phyloP scores from a whole-genome alignment of 2,888 invertebrate genomes.

The Oscheius sp. region DNA sequence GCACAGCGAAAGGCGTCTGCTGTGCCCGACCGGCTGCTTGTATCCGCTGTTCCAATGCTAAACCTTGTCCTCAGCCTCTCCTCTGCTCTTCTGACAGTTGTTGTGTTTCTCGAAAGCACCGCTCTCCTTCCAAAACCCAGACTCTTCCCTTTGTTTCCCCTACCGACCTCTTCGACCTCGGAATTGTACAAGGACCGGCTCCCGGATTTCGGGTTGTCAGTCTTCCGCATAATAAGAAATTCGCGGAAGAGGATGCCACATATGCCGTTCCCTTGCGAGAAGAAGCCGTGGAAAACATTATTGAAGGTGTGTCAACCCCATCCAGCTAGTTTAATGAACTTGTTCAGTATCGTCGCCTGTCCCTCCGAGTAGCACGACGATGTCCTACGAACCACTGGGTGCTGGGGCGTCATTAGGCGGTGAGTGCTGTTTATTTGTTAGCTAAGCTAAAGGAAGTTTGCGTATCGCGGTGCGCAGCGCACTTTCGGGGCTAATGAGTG shows the following conservation, averaged over 20 bases:
- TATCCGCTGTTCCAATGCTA: slow-evolving; percentile 48
- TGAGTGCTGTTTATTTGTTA: slow-evolving; percentile 38
- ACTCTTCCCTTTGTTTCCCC: slow-evolving; percentile 38
- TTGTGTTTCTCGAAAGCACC: slow-evolving; percentile 45
- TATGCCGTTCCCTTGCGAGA: not conserved
- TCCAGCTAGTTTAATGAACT: not conserved
- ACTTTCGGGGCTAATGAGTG: slow-evolving; percentile 40
- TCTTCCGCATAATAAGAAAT: slow-evolving; percentile 12
- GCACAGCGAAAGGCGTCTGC: slow-evolving; percentile 55
- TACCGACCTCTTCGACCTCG: slow-evolving; percentile 40
- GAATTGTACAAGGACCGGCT: slow-evolving; percentile 35
- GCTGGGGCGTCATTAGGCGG: slow-evolving; percentile 33
- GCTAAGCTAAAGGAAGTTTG: slow-evolving; percentile 36
- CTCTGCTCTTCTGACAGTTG: slow-evolving; percentile 48
- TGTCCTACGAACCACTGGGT: slow-evolving; percentile 12
- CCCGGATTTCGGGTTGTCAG: slow-evolving; percentile 30
- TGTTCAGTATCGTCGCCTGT: not conserved
- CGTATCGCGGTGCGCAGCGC: slow-evolving; percentile 33
- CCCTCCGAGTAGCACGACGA: slow-evolving; percentile 17
- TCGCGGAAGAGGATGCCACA: not conserved
- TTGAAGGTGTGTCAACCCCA: not conserved
- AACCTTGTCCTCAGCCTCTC: slow-evolving; percentile 50
- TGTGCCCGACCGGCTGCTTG: slow-evolving; percentile 45
- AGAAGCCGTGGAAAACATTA: not conserved
- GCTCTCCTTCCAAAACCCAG: slow-evolving; percentile 37